phyloP scores from a whole-genome alignment of 2,888 invertebrate genomes.

The Lomographa bimaculata region DNA sequence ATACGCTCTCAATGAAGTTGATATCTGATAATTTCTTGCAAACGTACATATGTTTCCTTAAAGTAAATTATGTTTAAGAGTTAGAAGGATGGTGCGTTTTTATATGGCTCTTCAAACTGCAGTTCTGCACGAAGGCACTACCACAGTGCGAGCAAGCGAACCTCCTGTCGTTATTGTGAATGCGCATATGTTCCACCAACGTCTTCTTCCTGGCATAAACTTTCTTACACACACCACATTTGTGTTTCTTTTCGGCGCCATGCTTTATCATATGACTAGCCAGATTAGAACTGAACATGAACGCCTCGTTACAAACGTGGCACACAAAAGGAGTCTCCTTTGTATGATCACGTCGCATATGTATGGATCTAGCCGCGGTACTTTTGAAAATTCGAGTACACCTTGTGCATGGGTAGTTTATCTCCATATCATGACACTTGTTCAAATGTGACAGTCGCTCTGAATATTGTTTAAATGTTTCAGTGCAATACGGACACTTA shows the following conservation, averaged over 20 bases:
- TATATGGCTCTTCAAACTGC: conserved; percentile 67
- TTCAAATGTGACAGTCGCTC: conserved; percentile 41
- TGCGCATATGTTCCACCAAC: conserved; percentile 64
- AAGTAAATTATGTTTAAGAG: no score
- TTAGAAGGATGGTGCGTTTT: conserved; percentile 59
- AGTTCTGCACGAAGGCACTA: conserved; percentile 68
- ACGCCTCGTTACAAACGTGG: conserved; percentile 6
- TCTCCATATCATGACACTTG: conserved; percentile 34
- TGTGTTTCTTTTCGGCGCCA: conserved; percentile 49
- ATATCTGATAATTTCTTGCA: no score
- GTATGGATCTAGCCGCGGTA: conserved; percentile 62
- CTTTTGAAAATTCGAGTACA: conserved; percentile 60
- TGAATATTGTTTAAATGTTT: conserved; percentile 48
- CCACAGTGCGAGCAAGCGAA: conserved; percentile 72
- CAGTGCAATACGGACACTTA: conserved; percentile 37
- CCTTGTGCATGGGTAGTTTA: conserved; percentile 63
- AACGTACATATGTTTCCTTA: no score
- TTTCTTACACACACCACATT: conserved; percentile 57
- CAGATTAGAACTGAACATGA: conserved; percentile 1
- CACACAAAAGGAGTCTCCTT: conserved; percentile 19
- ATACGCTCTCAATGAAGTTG: no score
- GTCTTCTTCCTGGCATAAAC: conserved; percentile 58
- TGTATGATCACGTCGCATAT: conserved; percentile 64
- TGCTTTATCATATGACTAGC: conserved; percentile 47
- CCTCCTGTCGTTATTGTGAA: conserved; percentile 68